These are phyloP conservation scores for Parthenolecanium corni DNA, from an alignment of 2,888 invertebrate genomes.

Conservation along the genomic window DNA sequence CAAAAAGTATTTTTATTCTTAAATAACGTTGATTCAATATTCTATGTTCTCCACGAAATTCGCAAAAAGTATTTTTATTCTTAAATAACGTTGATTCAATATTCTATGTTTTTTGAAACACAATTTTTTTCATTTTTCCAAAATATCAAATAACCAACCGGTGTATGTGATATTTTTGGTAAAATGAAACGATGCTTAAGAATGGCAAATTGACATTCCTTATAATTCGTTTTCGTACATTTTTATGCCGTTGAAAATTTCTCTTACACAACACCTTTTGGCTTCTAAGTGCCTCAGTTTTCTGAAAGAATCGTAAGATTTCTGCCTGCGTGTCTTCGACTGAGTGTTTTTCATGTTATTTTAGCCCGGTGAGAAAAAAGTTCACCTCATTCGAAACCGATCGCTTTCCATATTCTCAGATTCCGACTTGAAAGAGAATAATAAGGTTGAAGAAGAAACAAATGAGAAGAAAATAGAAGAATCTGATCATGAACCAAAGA, in stretches of 20 bases:
- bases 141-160: too few relatives aligned
- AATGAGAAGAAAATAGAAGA: conserved; percentile 20
- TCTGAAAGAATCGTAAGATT: too few relatives aligned
- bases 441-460: conserved; percentile 36
- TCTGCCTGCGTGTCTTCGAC: too few relatives aligned
- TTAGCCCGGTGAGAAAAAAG: conserved; percentile 15
- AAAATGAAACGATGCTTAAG: too few relatives aligned
- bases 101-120: too few relatives aligned
- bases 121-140: too few relatives aligned
- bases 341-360: background rate
- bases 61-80: conserved; percentile 1
- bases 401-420: conserved; percentile 24
- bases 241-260: background rate
- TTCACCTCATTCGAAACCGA: conserved; percentile 16
- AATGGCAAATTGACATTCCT: background rate
- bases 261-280: too few relatives aligned
- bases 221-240: background rate
- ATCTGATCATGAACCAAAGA: background rate
- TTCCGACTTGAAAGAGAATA: conserved; percentile 31
- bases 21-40: background rate
- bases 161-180: too few relatives aligned
- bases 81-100: background rate
- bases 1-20: background rate
- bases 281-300: too few relatives aligned
- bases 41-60: background rate